phyloP scores from a whole-genome alignment of 2,888 invertebrate genomes.

The Pharmacophagus antenor region DNA sequence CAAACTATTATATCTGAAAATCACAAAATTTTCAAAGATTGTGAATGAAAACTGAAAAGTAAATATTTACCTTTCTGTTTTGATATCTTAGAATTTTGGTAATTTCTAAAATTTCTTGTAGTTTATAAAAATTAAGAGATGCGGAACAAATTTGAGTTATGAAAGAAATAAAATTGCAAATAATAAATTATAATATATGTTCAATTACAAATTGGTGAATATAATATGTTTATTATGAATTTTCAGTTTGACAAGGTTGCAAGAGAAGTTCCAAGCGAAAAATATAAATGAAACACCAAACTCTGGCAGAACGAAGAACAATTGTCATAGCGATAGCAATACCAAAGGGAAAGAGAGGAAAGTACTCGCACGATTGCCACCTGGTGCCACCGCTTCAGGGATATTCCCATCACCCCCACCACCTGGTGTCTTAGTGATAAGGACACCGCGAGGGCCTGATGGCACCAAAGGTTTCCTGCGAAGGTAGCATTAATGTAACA shows the following conservation, averaged over 20 bases:
- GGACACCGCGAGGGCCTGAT: slow-evolving; percentile 90
- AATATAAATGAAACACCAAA: slow-evolving; percentile 64
- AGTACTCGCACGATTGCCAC: slow-evolving; percentile 63
- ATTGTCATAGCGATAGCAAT: slow-evolving; percentile 54
- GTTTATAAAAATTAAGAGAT: no score
- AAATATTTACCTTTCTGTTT: no score
- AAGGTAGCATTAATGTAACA: slow-evolving; percentile 62
- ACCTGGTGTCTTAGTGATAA: slow-evolving; percentile 80
- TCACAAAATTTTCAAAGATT: no score
- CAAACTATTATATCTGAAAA: no score
- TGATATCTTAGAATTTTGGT: no score
- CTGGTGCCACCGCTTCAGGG: slow-evolving; percentile 57
- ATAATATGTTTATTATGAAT: background rate
- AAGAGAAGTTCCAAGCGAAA: slow-evolving; percentile 72
- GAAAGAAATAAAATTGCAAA: no score
- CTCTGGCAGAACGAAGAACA: slow-evolving; percentile 56
- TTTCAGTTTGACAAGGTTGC: slow-evolving; percentile 68
- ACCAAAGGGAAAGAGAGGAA: slow-evolving; percentile 68
- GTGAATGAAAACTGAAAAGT: no score
- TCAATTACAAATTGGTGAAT: background rate
- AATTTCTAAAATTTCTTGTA: no score
- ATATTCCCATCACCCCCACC: slow-evolving; percentile 71
- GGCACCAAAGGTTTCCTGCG: slow-evolving; percentile 82
- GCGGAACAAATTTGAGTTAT: no score
- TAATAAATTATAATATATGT: no score